These are phyloP conservation scores for Bombus confusus DNA, from an alignment of 1,140 invertebrate genomes.

Conservation along the genomic window DNA sequence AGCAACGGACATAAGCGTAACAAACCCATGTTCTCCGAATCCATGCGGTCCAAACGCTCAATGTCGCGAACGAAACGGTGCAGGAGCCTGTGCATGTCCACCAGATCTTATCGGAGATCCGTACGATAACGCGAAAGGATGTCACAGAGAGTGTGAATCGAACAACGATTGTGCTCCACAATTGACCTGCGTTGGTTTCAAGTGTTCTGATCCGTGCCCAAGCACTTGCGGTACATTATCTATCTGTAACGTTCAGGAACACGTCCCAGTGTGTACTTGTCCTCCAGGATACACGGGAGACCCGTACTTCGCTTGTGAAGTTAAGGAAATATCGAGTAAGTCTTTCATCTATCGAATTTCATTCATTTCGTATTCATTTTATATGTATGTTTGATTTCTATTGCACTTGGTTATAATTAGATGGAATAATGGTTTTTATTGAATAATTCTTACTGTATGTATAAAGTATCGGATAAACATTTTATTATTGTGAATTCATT, in stretches of 20 bases:
- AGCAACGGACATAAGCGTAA: constrained; percentile 80
- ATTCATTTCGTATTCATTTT: neutral
- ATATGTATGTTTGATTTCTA: neutral
- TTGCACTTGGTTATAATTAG: neutral
- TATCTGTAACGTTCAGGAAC: constrained; percentile 88
- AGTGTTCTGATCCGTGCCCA: constrained; percentile 90
- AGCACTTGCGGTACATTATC: constrained; percentile 89
- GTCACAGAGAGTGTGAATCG: constrained; percentile 89
- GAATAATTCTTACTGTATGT: too few relatives aligned
- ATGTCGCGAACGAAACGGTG: constrained; percentile 89
- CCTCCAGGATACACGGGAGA: constrained; percentile 89
- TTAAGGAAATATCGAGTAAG: constrained; percentile 69
- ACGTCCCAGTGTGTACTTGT: constrained; percentile 90
- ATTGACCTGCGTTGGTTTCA: constrained; percentile 88
- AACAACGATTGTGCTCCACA: constrained; percentile 88
- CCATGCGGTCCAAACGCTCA: constrained; percentile 91
- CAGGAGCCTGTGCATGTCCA: constrained; percentile 89
- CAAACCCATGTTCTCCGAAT: constrained; percentile 87
- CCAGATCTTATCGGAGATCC: constrained; percentile 90
- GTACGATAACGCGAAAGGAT: constrained; percentile 86
- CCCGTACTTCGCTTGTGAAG: constrained; percentile 86
- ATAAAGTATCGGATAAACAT: neutral
- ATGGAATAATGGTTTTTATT: neutral
- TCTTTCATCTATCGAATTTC: neutral
- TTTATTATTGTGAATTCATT: neutral